phyloP scores from a whole-genome alignment of 2,888 invertebrate species.

The Drosophila emarginata region DNA sequence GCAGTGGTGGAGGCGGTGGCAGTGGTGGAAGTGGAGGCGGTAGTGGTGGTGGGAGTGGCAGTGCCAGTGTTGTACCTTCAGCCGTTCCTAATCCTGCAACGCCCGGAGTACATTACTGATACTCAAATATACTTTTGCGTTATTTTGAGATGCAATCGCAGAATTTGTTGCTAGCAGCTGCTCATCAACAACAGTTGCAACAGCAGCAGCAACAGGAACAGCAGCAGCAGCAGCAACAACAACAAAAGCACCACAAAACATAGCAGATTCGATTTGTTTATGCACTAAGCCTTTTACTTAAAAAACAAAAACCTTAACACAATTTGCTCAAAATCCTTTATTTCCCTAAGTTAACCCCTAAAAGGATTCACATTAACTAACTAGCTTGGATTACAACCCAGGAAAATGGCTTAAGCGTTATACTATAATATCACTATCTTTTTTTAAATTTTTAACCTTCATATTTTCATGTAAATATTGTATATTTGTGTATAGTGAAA shows the following conservation, averaged over 20 bases:
- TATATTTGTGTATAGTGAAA: conserved; percentile 78
- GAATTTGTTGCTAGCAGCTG: conserved; percentile 64
- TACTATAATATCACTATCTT: conserved; percentile 38
- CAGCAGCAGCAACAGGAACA: conserved; percentile 32
- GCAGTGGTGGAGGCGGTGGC: conserved; percentile 37
- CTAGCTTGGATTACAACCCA: conserved; percentile 32
- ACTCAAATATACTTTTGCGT: conserved; percentile 81
- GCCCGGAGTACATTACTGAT: conserved; percentile 82
- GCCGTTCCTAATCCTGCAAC: conserved; percentile 54
- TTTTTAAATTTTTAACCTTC: conserved; percentile 52
- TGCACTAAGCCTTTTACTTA: conserved; percentile 22
- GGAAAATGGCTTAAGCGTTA: conserved; percentile 47
- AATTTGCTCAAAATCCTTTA: conserved; percentile 70
- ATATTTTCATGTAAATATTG: conserved; percentile 73
- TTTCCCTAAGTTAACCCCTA: conserved; percentile 41
- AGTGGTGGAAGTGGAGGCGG: conserved; percentile 35
- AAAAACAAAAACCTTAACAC: conserved; percentile 51
- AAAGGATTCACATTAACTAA: conserved; percentile 20
- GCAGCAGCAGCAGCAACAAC: conserved; percentile 25
- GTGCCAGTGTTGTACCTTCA: conserved; percentile 22
- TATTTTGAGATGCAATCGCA: conserved; percentile 81
- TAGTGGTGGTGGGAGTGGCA: conserved; percentile 54
- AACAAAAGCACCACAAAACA: conserved; percentile 31
- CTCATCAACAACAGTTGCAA: conserved; percentile 52
- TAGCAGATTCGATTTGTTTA: conserved; percentile 24